A percentile compares a stretch with the other conserved stretches of the same genome.
Conservation (phyloP, 1,140 invertebrate species). For the Lasioglossum baleicum region DNA sequence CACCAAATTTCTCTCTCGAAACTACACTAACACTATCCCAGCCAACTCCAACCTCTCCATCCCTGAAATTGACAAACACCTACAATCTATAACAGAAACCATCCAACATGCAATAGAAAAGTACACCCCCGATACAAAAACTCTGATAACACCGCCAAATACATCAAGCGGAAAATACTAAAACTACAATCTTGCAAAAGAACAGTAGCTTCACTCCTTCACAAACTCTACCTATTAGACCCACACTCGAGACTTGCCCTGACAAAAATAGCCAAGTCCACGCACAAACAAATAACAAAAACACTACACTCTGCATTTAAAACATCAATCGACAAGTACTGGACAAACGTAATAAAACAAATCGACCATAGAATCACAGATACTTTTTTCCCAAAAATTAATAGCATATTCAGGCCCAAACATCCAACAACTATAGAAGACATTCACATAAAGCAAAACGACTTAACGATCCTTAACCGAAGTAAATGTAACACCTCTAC, state of each 20-base stretch:
- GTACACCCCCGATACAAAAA: neutral
- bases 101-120: neutral
- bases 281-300: neutral
- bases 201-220: neutral
- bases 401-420: neutral
- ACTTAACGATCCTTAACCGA: neutral
- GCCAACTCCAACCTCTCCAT: neutral
- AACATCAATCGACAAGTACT: neutral
- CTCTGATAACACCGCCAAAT: neutral
- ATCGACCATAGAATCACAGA: too few relatives aligned
- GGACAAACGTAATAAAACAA: neutral
- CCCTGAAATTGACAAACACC: neutral
- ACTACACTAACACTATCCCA: neutral
- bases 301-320: neutral
- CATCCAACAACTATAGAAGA: neutral
- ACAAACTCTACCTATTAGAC: neutral
- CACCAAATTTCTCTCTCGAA: neutral
- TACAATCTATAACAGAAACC: neutral
- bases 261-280: neutral
- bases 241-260: accelerated
- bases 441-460: neutral
- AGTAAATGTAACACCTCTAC: neutral
- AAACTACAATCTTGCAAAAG: neutral
- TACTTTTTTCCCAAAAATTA: neutral
- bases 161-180: neutral